A percentile compares a stretch with the other conserved stretches of the same genome.
Evolutionary conservation across 2,888 invertebrate genomes (phyloP).

Genomic region (Endomychus coccineus): DNA sequence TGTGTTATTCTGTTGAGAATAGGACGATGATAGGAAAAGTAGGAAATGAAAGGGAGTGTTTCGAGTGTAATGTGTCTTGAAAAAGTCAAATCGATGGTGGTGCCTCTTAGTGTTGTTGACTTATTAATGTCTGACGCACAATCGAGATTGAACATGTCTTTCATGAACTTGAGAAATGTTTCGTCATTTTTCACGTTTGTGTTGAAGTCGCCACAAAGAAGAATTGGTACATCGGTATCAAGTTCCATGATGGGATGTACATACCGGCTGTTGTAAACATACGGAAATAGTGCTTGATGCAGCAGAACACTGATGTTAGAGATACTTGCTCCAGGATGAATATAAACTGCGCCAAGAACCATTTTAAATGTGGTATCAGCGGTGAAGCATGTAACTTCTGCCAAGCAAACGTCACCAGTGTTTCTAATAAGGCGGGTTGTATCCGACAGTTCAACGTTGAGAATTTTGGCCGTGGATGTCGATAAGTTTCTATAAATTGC

Average conservation of each 20-base stretch:
- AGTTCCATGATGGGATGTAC: conserved; percentile 1
- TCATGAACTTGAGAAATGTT: conserved; percentile 4
- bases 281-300: conserved; percentile 2
- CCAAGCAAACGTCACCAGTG: conserved; percentile 5
- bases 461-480: neutral
- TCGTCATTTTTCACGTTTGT: conserved; percentile 3
- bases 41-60: conserved; percentile 1
- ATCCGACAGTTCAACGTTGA: conserved; percentile 1
- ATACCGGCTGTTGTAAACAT: conserved; percentile 3
- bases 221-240: conserved; percentile 3
- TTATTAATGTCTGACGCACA: conserved; percentile 3
- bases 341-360: too few species aligned
- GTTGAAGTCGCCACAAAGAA: conserved; percentile 3
- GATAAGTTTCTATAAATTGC: conserved; percentile 2
- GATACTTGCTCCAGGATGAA: conserved; percentile 2
- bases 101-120: conserved; percentile 4
- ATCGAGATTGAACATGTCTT: conserved; percentile 4
- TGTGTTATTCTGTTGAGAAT: neutral
- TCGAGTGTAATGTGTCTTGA: conserved; percentile 1
- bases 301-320: conserved; percentile 1
- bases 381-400: conserved; percentile 4
- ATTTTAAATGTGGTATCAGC: conserved; percentile 3
- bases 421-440: conserved; percentile 2
- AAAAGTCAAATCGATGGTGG: conserved; percentile 1
- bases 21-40: conserved; percentile 1